These are phyloP conservation scores for Dipus sagitta DNA, from an alignment of 2,797 vertebrate species.

Conservation along the genomic window DNA sequence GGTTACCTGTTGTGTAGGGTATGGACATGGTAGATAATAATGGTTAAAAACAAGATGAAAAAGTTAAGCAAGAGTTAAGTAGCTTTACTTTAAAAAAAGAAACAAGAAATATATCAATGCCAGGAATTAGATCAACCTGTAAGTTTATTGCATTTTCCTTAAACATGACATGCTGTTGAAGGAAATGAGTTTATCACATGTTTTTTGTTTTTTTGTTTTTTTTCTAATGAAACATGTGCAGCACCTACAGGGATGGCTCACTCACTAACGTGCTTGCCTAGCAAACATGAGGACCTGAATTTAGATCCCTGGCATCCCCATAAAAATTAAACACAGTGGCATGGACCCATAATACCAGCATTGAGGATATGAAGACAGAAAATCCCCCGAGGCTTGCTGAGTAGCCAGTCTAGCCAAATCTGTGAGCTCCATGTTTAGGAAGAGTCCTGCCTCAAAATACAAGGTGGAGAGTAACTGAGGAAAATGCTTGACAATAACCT, in stretches of 20 bases:
- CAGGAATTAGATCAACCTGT: background rate
- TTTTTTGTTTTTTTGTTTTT: background rate
- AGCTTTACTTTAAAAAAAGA: constrained; percentile 11
- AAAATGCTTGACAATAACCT: too few relatives aligned
- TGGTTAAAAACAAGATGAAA: background rate
- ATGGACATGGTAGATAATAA: background rate
- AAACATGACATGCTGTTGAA: background rate
- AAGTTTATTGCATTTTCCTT: background rate
- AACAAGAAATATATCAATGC: background rate
- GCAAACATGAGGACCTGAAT: too few relatives aligned
- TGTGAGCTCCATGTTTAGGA: background rate
- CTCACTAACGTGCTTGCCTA: too few relatives aligned
- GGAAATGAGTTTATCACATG: background rate
- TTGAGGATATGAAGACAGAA: too few relatives aligned
- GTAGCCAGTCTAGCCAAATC: too few relatives aligned
- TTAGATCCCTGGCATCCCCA: too few relatives aligned
- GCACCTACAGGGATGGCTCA: too few relatives aligned
- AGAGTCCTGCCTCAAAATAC: too few relatives aligned
- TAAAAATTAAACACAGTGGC: too few relatives aligned
- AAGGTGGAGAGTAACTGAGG: too few relatives aligned
- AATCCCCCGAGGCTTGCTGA: too few relatives aligned
- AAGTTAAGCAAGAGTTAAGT: background rate
- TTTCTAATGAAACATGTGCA: background rate
- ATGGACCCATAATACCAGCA: too few relatives aligned
- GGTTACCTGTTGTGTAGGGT: background rate